Conservation (phyloP, 2,797 vertebrate species). For the Fistularia commersonii region DNA sequence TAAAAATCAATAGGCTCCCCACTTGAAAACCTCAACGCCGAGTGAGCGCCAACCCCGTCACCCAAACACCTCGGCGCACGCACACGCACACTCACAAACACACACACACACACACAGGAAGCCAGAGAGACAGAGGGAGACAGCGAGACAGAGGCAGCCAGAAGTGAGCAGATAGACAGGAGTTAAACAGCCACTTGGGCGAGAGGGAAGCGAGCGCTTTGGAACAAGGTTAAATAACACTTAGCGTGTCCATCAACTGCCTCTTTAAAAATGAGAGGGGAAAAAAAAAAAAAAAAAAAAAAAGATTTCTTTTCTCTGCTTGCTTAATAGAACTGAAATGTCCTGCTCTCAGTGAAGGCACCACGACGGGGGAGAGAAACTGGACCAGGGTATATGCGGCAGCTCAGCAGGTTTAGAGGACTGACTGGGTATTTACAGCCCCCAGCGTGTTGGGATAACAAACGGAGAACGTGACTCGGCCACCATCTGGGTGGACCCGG, state of each 20-base stretch:
- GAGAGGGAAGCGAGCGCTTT: slow-evolving; percentile 74
- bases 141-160: slow-evolving; percentile 36
- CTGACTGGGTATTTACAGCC: no score
- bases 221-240: slow-evolving; percentile 81
- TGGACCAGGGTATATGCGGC: no score
- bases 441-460: no score
- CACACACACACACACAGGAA: slow-evolving; percentile 21
- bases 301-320: slow-evolving; percentile 48
- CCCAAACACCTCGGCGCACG: slow-evolving; percentile 42
- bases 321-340: slow-evolving; percentile 48
- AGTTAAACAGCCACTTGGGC: slow-evolving; percentile 78
- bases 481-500: no score
- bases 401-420: no score
- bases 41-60: slow-evolving; percentile 30
- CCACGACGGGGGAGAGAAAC: no score
- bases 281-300: slow-evolving; percentile 39
- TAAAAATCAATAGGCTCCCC: slow-evolving; percentile 51
- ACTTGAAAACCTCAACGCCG: slow-evolving; percentile 54
- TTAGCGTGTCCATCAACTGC: slow-evolving; percentile 74
- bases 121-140: slow-evolving; percentile 39
- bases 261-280: no score
- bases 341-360: slow-evolving; percentile 48
- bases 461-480: no score
- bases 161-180: slow-evolving; percentile 63
- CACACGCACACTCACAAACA: slow-evolving; percentile 23